Base-by-base conservation (phyloP, 1,140 invertebrate species). In the Procambarus virginalis region DNA sequence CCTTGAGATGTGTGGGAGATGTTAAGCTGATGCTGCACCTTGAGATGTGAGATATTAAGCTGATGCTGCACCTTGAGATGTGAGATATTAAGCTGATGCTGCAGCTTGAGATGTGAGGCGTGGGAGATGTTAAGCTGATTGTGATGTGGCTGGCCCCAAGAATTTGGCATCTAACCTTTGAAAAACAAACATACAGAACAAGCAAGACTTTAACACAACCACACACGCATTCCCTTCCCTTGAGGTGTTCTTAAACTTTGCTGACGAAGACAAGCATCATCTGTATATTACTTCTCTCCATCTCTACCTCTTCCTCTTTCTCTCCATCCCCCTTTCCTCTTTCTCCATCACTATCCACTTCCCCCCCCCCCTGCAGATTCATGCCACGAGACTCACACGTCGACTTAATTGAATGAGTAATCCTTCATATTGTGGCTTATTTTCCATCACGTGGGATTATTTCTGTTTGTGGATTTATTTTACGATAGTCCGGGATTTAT, bases 401-500 rank as follows among this genome's bases (percentile, higher is more conserved):
- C 46, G 70, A 58, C 83, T 85, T 85, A 85, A 85, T 85, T 85
- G 75, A 85, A 85, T 77, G 77, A 77, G 68, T 85, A 85, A 85
- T 85, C 83, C 49, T 17, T 79, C 34, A 77, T 60, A 85, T 85
- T 55, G 48, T 58, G 70, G 20, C 83, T 55, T 70, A n/a, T 76
- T 85, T 76, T 76, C 83, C 83, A 60, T 76, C 73, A 55, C 48
- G 20, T 6, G 20, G 83, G 70, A 85, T 85, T 85, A 85, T 49
- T 85, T 85, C 34, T 77, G 83, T 85, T 85, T 85, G 83, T 20
- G 83, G 83, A 85, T 85, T 85, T 76, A 76, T 49, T 85, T 85
- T 85, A 85, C 83, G 83, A 85, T 85, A 85, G 83, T 58, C 83
- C n/a, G 48, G 83, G 83, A 85, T 85, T 85, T 85, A 34, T 49